Percentiles rank a stretch among this genome's conserved stretches.
Evolutionary conservation across 1,140 invertebrate genomes (phyloP).

Genomic region (Gyrodactylus bullatarudis): DNA sequence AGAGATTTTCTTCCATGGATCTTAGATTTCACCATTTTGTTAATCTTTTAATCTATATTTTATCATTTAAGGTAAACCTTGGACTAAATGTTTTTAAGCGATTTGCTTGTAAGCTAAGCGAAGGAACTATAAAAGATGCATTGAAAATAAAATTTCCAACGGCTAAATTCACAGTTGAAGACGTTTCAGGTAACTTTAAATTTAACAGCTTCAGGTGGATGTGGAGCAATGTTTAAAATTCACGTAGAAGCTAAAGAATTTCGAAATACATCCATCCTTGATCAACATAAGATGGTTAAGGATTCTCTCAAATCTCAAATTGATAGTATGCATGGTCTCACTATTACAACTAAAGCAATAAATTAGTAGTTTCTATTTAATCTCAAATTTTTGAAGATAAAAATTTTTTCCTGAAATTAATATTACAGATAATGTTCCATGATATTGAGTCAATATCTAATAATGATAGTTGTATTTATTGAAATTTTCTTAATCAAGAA

Average conservation of each 20-base stretch:
- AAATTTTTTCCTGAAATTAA: too few species aligned
- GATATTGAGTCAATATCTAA: too few species aligned
- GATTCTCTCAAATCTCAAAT: not conserved
- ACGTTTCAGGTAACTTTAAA: too few species aligned
- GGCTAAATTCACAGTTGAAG: not conserved
- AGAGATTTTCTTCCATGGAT: not conserved
- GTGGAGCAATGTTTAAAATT: not conserved
- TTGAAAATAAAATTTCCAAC: not conserved
- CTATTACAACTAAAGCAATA: not conserved
- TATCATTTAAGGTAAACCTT: not conserved
- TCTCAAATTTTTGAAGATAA: too few species aligned
- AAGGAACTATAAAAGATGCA: not conserved
- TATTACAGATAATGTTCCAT: too few species aligned
- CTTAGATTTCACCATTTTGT: not conserved
- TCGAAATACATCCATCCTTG: not conserved
- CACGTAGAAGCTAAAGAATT: not conserved
- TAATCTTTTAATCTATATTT: not conserved
- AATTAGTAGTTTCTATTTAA: too few species aligned
- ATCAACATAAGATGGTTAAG: not conserved
- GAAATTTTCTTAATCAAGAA: too few species aligned
- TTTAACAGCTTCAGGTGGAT: too few species aligned
- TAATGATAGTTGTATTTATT: too few species aligned
- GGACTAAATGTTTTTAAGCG: not conserved
- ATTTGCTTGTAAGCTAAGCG: too few species aligned
- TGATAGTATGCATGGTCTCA: not conserved